Evolutionary conservation across 2,888 invertebrate species (phyloP), one percentile per base, ranked within the genome.

Genomic region (Ditylenchus weischeri): DNA sequence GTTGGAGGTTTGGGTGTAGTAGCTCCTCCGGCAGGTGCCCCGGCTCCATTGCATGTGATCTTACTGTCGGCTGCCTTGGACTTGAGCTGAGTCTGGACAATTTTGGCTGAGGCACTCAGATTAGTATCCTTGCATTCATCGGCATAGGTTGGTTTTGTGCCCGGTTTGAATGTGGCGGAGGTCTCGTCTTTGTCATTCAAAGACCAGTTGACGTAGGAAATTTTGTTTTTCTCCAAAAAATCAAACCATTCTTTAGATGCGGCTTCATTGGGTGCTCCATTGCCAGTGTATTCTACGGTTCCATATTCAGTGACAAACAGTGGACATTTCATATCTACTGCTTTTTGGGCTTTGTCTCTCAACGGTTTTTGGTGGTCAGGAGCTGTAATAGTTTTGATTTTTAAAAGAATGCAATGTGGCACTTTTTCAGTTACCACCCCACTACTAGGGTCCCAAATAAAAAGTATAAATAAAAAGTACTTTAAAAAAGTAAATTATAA

Each of bases 301-400:
- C 69, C 69, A 29, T 69, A 69, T 48, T 69, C 69, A 15, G 69
- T 69, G 19, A 72, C 66, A 67, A 69, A 69, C 36, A 69, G 38
- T 15, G 62, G 64, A 23, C 50, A 54, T 7, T 62, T 65, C 15
- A 23, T 64, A 38, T 67, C 71, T 18, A 72, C 23, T 15, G 69
- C 69, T 8, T 15, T 36, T 21, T 59, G n/a, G 4, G 68, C 59
- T 35, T 65, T 57, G n/a, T 38, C n/a, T n/a, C 57, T 23, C 18
- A 65, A 10, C 15, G 19, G 18, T 1, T 72, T 43, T 8, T 49
- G 43, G 47, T 69, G 69, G 15, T 3, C 38, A 8, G 38, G 38
- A 6, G 38, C 38, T 38, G 11, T 8, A 38, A 38, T 11, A 38
- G 7, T 8, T 38, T 38, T 38, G n/a, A n/a, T n/a, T 38, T 38